Evolutionary conservation across 2,888 invertebrate species (phyloP).

Genomic region (Heliconius ethilla): DNA sequence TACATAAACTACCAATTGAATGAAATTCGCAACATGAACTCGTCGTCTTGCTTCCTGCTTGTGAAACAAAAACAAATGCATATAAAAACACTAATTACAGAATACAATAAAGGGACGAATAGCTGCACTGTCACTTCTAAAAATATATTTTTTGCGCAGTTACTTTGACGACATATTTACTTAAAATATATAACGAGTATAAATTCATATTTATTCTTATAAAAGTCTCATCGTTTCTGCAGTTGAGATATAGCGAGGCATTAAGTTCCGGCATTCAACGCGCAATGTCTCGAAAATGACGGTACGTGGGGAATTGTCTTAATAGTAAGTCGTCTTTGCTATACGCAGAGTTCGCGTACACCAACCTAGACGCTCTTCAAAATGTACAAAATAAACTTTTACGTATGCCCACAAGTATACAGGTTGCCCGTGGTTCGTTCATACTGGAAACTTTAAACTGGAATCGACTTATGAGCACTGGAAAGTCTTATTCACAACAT

Average conservation of each 20-base stretch:
- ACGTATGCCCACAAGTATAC: too few relatives aligned
- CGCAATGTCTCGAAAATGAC: neutral
- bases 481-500: too few relatives aligned
- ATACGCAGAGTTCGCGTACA: too few relatives aligned
- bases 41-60: slow-evolving; percentile 39
- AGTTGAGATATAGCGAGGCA: neutral
- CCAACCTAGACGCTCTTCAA: too few relatives aligned
- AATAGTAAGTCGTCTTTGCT: neutral
- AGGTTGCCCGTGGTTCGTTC: too few relatives aligned
- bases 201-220: neutral
- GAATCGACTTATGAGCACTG: too few relatives aligned
- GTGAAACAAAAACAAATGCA: slow-evolving; percentile 25
- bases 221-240: neutral
- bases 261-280: neutral
- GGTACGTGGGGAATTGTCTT: neutral
- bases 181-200: neutral
- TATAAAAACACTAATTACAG: slow-evolving; percentile 26
- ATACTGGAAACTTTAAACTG: too few relatives aligned
- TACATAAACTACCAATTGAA: slow-evolving; percentile 17
- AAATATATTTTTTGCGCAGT: slow-evolving; percentile 3
- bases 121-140: slow-evolving; percentile 24
- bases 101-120: neutral
- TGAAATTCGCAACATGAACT: slow-evolving; percentile 28
- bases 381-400: too few relatives aligned
- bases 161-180: neutral